Percentiles rank a stretch among this genome's conserved stretches.
These are phyloP conservation scores for Mormyrops attenuatus DNA, from an alignment of 2,797 vertebrate species.

Conservation along the genomic window DNA sequence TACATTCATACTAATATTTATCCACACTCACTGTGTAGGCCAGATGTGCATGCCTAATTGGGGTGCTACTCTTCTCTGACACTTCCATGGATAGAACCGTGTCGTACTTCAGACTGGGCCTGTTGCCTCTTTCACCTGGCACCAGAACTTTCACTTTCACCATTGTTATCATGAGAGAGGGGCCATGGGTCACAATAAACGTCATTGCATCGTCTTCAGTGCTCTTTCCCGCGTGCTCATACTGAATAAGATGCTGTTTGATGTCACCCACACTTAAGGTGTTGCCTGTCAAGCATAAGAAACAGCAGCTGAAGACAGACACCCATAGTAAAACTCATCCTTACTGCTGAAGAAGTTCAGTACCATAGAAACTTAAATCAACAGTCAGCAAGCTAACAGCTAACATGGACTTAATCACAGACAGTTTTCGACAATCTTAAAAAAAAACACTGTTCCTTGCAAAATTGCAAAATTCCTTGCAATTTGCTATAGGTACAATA, in stretches of 20 bases:
- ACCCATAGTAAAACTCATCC: not conserved
- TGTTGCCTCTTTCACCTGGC: slow-evolving; percentile 49
- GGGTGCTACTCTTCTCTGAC: slow-evolving; percentile 68
- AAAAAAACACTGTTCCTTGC: not conserved
- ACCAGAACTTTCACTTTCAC: slow-evolving; percentile 68
- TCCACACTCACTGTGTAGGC: slow-evolving; percentile 54
- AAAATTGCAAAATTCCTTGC: not conserved
- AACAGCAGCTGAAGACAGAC: not conserved
- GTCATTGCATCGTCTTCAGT: slow-evolving; percentile 73
- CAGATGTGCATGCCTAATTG: slow-evolving; percentile 72
- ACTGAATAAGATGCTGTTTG: slow-evolving; percentile 70
- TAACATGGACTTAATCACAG: not conserved
- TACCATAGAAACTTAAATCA: not conserved
- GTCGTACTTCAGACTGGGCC: slow-evolving; percentile 62
- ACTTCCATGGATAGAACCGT: slow-evolving; percentile 69
- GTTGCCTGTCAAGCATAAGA: slow-evolving; percentile 63
- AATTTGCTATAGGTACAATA: not conserved
- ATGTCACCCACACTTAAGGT: slow-evolving; percentile 80
- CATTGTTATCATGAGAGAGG: slow-evolving; percentile 61
- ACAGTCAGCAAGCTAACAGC: not conserved
- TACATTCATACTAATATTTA: not conserved
- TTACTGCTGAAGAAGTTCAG: not conserved
- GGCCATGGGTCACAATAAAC: slow-evolving; percentile 79
- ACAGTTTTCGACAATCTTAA: not conserved
- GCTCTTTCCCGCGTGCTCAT: slow-evolving; percentile 71